Conservation (phyloP, 2,113 vertebrate genomes). For the Choloepus hoffmanni region DNA sequence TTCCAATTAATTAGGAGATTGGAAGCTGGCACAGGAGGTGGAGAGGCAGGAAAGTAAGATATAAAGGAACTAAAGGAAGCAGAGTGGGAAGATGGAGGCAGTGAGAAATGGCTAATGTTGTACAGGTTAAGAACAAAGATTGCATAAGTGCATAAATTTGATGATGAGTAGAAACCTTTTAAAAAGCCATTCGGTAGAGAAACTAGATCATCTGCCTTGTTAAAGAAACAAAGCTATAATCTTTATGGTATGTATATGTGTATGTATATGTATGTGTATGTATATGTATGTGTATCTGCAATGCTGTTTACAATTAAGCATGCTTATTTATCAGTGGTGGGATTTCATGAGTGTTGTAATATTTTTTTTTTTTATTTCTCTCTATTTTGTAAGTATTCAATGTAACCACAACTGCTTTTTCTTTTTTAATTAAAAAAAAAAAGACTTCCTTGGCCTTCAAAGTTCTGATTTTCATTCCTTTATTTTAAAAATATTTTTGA, state of each 20-base stretch:
- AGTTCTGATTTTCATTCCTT: conserved; percentile 42
- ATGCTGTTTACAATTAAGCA: background rate
- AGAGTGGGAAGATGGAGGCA: background rate
- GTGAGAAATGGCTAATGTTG: background rate
- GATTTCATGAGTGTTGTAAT: background rate
- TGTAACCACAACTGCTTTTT: background rate
- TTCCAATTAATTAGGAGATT: background rate
- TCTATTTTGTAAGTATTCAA: background rate
- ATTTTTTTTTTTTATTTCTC: background rate
- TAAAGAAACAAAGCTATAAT: background rate
- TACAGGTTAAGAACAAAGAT: background rate
- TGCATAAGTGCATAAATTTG: background rate
- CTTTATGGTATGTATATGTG: background rate
- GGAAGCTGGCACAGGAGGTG: background rate
- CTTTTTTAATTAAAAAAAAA: background rate
- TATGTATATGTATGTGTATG: background rate
- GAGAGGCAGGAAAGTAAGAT: background rate
- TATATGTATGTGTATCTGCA: background rate
- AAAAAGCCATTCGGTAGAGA: background rate
- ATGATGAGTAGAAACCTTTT: background rate
- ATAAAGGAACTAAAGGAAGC: background rate
- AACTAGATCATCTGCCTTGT: background rate
- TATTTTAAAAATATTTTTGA: background rate
- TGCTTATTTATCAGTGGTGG: background rate
- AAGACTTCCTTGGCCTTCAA: background rate